Evolutionary conservation across 2,888 invertebrate species (phyloP), one percentile per base, ranked within the genome.

Genomic region (Metallyticus violacea): DNA sequence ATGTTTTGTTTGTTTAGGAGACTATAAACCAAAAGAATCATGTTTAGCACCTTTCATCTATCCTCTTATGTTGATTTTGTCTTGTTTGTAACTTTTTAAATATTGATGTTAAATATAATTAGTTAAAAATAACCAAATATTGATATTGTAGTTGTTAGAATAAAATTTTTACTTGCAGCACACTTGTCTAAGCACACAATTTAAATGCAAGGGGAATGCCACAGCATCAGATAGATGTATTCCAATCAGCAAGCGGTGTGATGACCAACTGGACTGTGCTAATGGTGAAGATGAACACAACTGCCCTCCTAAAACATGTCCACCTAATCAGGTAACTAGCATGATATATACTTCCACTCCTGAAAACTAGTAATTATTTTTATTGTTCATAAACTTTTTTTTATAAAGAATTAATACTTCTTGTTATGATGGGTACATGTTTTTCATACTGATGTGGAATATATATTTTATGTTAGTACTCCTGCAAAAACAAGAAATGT

Each of bases 241-340:
- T 89, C 92, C 94, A 7, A 92, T 92, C 0, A 92, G 92, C 86
- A 93, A 93, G 90, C 94, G 95, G 89, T 97, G 97, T 92, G 96
- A 97, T 92, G 95, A 95, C 3, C 91, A 92, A 7, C 89, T 90
- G n/a, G 96, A 97, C 91, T 97, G 97, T 91, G 94, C 94, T 1
- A 89, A 90, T 26, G 95, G 94, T 0, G 95, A 95, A 90, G 97
- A 97, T 91, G 97, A 97, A 92, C 89, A 90, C 1, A 93, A 94
- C 89, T 97, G 97, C 90, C 94, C 95, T 84, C 94, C 95, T 26
- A 92, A 93, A 80, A 94, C 94, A 40, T 96, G 96, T 91, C 94
- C 95, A 62, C 93, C 94, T 77, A 94, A 94, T 89, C 94, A 95
- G 90, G 93, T 91, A 88, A 85, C 15, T 15, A 22, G 40, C 15